Evolutionary conservation across 1,140 invertebrate species (phyloP), one percentile per base, ranked within the genome.

Genomic region (Hylyphantes graminicola): DNA sequence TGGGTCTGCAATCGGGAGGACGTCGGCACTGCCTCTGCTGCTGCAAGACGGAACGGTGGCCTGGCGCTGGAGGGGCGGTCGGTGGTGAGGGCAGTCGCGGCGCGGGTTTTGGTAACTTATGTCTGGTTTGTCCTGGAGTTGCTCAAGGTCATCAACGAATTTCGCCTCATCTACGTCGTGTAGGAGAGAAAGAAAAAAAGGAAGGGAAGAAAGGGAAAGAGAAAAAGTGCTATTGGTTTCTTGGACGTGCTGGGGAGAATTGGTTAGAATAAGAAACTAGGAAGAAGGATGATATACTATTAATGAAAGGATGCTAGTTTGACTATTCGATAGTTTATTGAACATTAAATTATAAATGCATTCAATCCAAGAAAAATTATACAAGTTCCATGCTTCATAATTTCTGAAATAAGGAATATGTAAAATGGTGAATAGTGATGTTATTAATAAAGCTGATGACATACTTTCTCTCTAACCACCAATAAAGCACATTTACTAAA

Each of bases 161-260:
- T 77, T 84, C 61, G 64, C 21, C 35, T 84, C 81, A 84, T 84
- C 81, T 84, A 53, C 21, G 73, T 67, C 53, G 59, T 64, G 76
- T 15, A 61, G 61, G 54, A 67, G 63, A 74, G 50, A 59, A 51
- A 67, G 63, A 70, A 55, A 53, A 77, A 70, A n/a, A n/a, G n/a
- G 55, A 54, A 67, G 68, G 63, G 48, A 51, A 17, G 59, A 55
- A 68, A 50, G 48, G 17, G 70, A 55, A 51, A 78, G 21, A 74
- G 68, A 61, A 9, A 11, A 73, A 73, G 70, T 70, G 67, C 13
- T 51, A n/a, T 51, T 8, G 67, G 35, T 35, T 35, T 35, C 35
- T 67, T 67, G 65, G 19, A 67, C 67, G 53, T 70, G 67, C 67
- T 70, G 67, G 67, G 11, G 50, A 6, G 2, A 35, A 35, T 2